A percentile compares a stretch with the other conserved stretches of the same genome.
Evolutionary conservation across 2,797 vertebrate species (phyloP).

Genomic region (Nyctalus aviator): DNA sequence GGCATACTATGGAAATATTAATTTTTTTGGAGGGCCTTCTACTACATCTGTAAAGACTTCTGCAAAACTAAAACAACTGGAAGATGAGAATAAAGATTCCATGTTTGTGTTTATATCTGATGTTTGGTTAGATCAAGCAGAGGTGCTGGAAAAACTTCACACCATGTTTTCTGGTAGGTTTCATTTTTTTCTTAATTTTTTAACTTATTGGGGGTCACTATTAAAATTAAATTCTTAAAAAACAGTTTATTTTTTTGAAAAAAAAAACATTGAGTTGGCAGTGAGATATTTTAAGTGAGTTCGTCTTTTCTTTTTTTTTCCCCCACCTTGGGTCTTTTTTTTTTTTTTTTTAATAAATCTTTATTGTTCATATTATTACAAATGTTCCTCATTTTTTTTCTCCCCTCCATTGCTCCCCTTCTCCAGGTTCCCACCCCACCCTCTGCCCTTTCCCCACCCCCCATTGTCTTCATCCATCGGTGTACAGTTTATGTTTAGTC

Average conservation of each 20-base stretch:
- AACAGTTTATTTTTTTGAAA: too few relatives aligned
- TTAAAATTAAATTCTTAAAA: constrained; percentile 39
- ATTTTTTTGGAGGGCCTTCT: constrained; percentile 98
- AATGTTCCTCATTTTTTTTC: too few relatives aligned
- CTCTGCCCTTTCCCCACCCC: too few relatives aligned
- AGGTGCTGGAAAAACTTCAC: constrained; percentile 96
- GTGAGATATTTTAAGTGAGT: constrained; percentile 44
- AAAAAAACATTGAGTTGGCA: neutral
- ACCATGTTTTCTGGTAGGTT: constrained; percentile 95
- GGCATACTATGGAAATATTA: constrained; percentile 95
- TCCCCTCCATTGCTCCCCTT: too few relatives aligned
- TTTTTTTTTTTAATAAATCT: too few relatives aligned
- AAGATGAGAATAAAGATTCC: constrained; percentile 96
- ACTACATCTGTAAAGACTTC: constrained; percentile 94
- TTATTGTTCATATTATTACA: too few relatives aligned
- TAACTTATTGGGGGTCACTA: neutral
- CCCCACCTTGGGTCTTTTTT: too few relatives aligned
- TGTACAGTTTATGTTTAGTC: too few relatives aligned
- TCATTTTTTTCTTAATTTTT: neutral
- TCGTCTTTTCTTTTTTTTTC: constrained; percentile 37
- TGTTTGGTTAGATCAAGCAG: constrained; percentile 95
- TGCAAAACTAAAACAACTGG: constrained; percentile 95
- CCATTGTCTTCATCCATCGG: too few relatives aligned
- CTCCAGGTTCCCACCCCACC: too few relatives aligned
- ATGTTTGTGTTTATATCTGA: constrained; percentile 98